Conservation (phyloP, 2,888 invertebrate species). For the Amiota minor region DNA sequence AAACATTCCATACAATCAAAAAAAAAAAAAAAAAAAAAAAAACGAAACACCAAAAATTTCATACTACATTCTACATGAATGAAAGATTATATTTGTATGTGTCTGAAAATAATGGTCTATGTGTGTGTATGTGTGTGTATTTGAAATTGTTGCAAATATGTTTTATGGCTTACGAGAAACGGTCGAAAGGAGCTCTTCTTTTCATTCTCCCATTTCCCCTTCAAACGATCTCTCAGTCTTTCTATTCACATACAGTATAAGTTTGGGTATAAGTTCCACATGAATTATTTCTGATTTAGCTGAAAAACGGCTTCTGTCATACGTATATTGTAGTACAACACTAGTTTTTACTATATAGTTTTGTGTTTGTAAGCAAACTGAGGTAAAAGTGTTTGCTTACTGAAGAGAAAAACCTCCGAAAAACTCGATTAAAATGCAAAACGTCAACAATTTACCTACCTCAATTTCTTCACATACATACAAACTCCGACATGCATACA, state of each 20-base stretch:
- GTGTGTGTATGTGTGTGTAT: not conserved
- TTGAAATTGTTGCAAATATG: conserved; percentile 7
- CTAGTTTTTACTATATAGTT: no score
- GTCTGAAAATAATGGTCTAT: not conserved
- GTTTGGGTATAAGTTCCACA: conserved; percentile 26
- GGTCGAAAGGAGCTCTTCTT: no score
- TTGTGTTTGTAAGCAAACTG: not conserved
- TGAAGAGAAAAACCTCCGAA: conserved; percentile 4
- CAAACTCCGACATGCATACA: not conserved
- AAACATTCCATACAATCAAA: not conserved
- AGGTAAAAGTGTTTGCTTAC: not conserved
- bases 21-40: conserved; percentile 1
- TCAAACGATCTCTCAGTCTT: not conserved
- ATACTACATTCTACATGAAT: not conserved
- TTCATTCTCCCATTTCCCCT: not conserved
- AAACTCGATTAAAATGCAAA: conserved; percentile 28
- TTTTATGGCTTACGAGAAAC: conserved; percentile 1
- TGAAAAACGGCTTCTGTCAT: conserved; percentile 26
- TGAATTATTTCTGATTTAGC: conserved; percentile 37
- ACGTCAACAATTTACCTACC: conserved; percentile 16
- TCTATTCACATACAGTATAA: no score
- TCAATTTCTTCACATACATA: not conserved
- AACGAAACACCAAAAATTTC: not conserved
- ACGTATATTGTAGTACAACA: no score
- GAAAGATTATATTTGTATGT: not conserved